Evolutionary conservation across 1,140 invertebrate genomes (phyloP).

Genomic region (Calosoma granatense): DNA sequence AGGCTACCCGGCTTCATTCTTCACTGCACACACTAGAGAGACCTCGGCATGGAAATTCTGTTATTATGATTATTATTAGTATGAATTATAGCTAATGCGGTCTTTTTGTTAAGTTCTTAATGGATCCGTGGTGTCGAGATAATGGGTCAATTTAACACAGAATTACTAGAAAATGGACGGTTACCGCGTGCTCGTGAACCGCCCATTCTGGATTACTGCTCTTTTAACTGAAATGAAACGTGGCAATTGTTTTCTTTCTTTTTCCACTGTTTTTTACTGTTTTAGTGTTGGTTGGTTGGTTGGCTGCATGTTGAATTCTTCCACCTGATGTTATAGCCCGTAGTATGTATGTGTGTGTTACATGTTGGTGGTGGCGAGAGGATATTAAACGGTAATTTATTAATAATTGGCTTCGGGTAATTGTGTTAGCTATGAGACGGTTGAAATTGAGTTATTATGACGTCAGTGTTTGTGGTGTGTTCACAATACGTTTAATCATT

Average conservation of each 20-base stretch:
- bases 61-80: neutral
- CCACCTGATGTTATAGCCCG: too few species aligned
- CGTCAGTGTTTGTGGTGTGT: too few species aligned
- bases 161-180: constrained; percentile 1
- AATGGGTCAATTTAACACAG: neutral
- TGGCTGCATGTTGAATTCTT: neutral
- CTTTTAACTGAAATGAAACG: neutral
- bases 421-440: too few species aligned
- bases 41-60: neutral
- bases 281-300: neutral
- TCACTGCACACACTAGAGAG: too few species aligned
- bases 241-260: neutral
- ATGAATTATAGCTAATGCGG: neutral
- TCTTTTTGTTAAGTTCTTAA: neutral
- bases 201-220: neutral
- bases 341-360: too few species aligned
- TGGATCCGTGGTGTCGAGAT: neutral
- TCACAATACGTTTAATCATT: too few species aligned
- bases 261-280: neutral
- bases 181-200: neutral
- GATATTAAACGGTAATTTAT: neutral
- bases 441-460: too few species aligned
- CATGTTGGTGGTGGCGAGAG: too few species aligned
- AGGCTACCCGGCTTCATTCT: too few species aligned
- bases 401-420: neutral